These are phyloP conservation scores for Lampropteryx suffumata DNA, from an alignment of 2,888 invertebrate species.

Conservation along the genomic window DNA sequence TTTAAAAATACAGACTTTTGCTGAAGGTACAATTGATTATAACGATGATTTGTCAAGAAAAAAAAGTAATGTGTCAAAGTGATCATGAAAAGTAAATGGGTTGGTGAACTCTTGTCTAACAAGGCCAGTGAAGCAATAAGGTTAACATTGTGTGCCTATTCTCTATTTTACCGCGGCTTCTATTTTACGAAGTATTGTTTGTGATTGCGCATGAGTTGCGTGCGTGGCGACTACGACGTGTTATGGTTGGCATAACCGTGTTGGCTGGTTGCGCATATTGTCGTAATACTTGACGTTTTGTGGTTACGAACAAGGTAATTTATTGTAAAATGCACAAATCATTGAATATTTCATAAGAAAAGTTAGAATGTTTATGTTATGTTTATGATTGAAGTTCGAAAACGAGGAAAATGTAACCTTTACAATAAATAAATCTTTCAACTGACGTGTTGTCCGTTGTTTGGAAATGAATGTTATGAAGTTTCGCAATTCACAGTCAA, in stretches of 20 bases:
- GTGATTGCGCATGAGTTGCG: slow-evolving; percentile 51
- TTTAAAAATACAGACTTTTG: too few relatives aligned
- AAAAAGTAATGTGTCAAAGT: too few relatives aligned
- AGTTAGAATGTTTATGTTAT: too few relatives aligned
- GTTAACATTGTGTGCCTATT: slow-evolving; percentile 14
- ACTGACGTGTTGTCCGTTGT: too few relatives aligned
- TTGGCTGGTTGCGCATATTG: slow-evolving; percentile 62
- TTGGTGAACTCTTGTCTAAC: not conserved
- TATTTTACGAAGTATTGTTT: slow-evolving; percentile 54
- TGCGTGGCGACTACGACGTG: slow-evolving; percentile 43
- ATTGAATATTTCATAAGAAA: too few relatives aligned
- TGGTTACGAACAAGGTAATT: slow-evolving; percentile 7
- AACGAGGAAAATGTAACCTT: too few relatives aligned
- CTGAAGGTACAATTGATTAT: too few relatives aligned
- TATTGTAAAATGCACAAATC: slow-evolving; percentile 6
- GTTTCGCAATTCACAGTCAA: too few relatives aligned
- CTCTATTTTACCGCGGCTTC: slow-evolving; percentile 10
- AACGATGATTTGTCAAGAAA: too few relatives aligned
- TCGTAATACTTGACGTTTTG: slow-evolving; percentile 43
- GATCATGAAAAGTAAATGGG: not conserved
- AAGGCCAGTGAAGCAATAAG: slow-evolving; percentile 18
- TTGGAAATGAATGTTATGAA: too few relatives aligned
- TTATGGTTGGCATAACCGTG: slow-evolving; percentile 66
- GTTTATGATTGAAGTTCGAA: too few relatives aligned
- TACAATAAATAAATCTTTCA: too few relatives aligned